Evolutionary conservation across 2,113 vertebrate genomes (phyloP), one percentile per base, ranked within the genome.

Genomic region (Procavia capensis): DNA sequence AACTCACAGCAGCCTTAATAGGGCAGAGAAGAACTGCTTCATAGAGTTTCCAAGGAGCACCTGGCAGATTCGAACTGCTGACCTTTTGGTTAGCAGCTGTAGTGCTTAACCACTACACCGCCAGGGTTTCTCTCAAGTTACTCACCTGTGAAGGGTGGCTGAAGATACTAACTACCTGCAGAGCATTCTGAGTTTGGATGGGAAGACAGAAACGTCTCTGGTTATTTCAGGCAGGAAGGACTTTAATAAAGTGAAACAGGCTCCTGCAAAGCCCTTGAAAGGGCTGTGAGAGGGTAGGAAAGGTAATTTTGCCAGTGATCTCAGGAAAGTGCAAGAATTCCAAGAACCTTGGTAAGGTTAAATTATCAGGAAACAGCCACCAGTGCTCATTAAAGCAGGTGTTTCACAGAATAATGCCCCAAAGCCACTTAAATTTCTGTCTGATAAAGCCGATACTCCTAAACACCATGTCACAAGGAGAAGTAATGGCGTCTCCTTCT

Each of bases 161-260:
- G 66, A 78, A 64, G 80, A 43, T 79, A 93, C 50, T 16, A 72
- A 14, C 22, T 93, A 50, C 27, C 9, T 63, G 14, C 25, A 76
- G 41, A 76, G 41, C 25, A 54, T 25, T 92, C 66, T 78, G 9
- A 36, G 16, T 74, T 85, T 68, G 7, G 6, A 66, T 17, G 45
- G 36, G 4, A 63, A 70, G 72, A 68, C 29, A 93, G 25, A 95
- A 75, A 88, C 9, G 17, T 54, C 45, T 66, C 20, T 50, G 70
- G 47, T 47, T 84, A 81, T 90, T 88, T 83, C n/a, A 93, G 27
- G 34, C 1, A 94, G 29, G 6, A 81, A 82, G 10, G 11, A 0
- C 88, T 39, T 88, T 76, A 57, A 88, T 31, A 82, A 86, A 90
- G 45, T 79, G 41, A 85, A 88, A 27, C 50, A 68, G 57, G 82